Percentiles rank a stretch among this genome's conserved stretches.
Conservation (phyloP, 2,797 vertebrate genomes). For the Sebastes wilsoni region DNA sequence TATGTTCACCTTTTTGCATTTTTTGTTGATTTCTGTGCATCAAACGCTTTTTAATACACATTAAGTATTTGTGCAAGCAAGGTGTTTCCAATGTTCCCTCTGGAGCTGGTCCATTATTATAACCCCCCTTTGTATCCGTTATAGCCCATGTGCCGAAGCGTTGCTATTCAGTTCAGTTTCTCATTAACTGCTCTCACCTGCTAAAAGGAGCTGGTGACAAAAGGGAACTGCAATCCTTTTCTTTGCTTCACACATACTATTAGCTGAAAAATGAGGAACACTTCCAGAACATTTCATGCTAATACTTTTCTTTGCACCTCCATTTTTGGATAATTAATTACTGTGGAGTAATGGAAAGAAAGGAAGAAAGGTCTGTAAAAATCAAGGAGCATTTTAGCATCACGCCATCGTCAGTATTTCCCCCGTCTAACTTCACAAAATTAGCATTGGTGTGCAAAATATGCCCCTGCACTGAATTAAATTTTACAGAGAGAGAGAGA, state of each 20-base stretch:
- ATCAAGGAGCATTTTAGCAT: conserved; percentile 25
- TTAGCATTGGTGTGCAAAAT: conserved; percentile 10
- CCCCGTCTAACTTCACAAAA: neutral
- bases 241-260: conserved; percentile 25
- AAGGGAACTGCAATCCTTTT: conserved; percentile 4
- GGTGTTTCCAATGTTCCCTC: neutral
- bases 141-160: neutral
- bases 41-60: neutral
- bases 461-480: conserved; percentile 16
- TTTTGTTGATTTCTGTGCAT: neutral
- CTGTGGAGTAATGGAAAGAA: conserved; percentile 5
- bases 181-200: conserved; percentile 40
- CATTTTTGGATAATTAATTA: conserved; percentile 37
- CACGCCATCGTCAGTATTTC: conserved; percentile 6
- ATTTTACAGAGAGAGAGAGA: conserved; percentile 14
- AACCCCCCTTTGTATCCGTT: conserved; percentile 7
- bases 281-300: conserved; percentile 15
- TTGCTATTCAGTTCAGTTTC: neutral
- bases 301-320: conserved; percentile 5
- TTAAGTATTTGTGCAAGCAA: neutral
- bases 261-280: conserved; percentile 20
- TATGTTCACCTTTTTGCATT: neutral
- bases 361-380: conserved; percentile 6
- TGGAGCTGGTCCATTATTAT: neutral
- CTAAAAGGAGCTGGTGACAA: conserved; percentile 19